Evolutionary conservation across 1,140 invertebrate genomes (phyloP).

Genomic region (Acromyrmex charruanus): DNA sequence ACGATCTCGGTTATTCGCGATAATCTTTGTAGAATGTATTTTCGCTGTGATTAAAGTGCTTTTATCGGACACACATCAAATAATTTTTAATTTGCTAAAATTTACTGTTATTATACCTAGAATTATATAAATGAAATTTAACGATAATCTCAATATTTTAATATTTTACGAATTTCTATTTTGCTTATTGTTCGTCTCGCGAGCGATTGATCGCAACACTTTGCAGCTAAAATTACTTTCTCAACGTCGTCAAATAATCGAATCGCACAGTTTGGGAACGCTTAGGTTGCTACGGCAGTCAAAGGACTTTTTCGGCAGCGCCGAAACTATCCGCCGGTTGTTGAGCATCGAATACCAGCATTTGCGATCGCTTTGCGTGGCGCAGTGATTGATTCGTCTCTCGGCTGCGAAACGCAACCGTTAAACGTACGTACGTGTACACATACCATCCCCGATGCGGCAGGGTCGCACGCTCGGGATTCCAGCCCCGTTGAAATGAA

Average conservation of each 20-base stretch:
- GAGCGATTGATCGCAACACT: neutral
- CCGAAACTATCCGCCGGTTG: slow-evolving; percentile 63
- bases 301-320: slow-evolving; percentile 69
- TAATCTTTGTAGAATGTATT: neutral
- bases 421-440: slow-evolving; percentile 61
- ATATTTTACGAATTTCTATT: neutral
- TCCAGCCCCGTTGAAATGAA: slow-evolving; percentile 78
- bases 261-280: slow-evolving; percentile 17
- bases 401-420: slow-evolving; percentile 67
- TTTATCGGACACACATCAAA: neutral
- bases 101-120: too few relatives aligned
- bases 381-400: slow-evolving; percentile 77
- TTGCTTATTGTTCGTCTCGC: neutral
- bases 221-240: slow-evolving; percentile 36
- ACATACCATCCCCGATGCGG: slow-evolving; percentile 68
- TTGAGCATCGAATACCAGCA: slow-evolving; percentile 70
- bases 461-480: slow-evolving; percentile 75
- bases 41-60: neutral
- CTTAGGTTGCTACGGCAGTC: slow-evolving; percentile 47
- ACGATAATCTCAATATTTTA: neutral
- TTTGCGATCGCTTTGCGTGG: slow-evolving; percentile 69
- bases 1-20: neutral
- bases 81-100: neutral
- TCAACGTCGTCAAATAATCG: slow-evolving; percentile 36
- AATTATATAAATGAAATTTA: neutral